phyloP scores from a whole-genome alignment of 2,888 invertebrate genomes.

The Gerosis bhagava region DNA sequence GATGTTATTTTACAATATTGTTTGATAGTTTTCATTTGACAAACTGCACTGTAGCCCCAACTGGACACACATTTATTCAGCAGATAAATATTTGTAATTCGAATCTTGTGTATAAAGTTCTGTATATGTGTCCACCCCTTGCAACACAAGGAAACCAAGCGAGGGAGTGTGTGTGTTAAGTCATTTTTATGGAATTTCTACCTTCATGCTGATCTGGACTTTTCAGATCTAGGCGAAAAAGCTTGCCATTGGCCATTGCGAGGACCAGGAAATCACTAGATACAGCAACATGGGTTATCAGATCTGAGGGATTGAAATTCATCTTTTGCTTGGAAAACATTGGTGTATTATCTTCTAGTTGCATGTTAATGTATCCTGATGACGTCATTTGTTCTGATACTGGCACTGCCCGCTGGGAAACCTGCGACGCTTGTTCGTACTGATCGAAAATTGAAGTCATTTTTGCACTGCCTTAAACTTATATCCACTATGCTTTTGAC shows the following conservation, averaged over 20 bases:
- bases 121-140: too few relatives aligned
- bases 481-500: too few relatives aligned
- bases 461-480: too few relatives aligned
- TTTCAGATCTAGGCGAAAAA: constrained; percentile 91
- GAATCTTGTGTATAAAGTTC: too few relatives aligned
- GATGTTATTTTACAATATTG: too few relatives aligned
- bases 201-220: constrained; percentile 89
- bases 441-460: constrained; percentile 95
- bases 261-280: constrained; percentile 92
- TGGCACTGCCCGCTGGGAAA: constrained; percentile 59
- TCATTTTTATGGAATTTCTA: constrained; percentile 58
- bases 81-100: too few relatives aligned
- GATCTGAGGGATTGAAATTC: constrained; percentile 89
- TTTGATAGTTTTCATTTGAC: too few relatives aligned
- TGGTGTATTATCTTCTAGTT: constrained; percentile 88
- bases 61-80: too few relatives aligned
- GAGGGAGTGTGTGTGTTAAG: too few relatives aligned
- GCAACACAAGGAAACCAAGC: too few relatives aligned
- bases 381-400: constrained; percentile 70
- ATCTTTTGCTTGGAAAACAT: constrained; percentile 94
- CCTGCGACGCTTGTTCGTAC: constrained; percentile 90
- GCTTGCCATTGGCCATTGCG: constrained; percentile 90
- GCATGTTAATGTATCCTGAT: constrained; percentile 79
- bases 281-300: constrained; percentile 91
- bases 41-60: too few relatives aligned